Base-by-base conservation (phyloP, 1,140 invertebrate species). In the Bombyx mandarina region DNA sequence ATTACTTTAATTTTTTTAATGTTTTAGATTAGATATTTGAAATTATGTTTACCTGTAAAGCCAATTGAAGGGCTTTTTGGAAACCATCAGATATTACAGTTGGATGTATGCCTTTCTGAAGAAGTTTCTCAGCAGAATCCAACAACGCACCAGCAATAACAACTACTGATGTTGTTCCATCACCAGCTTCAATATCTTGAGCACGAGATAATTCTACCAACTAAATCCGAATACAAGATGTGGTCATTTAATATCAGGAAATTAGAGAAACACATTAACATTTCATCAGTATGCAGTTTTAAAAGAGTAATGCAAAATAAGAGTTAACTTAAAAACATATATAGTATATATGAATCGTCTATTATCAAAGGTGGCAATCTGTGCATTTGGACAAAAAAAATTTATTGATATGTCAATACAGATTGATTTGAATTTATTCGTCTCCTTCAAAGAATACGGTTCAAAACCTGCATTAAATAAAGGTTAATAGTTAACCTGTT, bases 151-250 rank as follows among this genome's bases (percentile, higher is more conserved):
- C 99, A 69, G 97, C 97, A 74, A 99, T 92, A 22, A 99, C 95
- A 45, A 98, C 97, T 56, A 99, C 98, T 50, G 96, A 97, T 3
- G 98, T 99, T 22, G 99, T 99, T 52, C 99, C 99, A 91, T 99
- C 99, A 56, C 99, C 99, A 73, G 99, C 99, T 89, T 99, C 98
- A 70, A 98, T 93, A 89, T 99, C 98, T 90, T 99, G 99, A 42
- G 98, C 98, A 77, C 98, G 96, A 1, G 98, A 99, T 59, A 99
- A 89, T 86, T 99, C 98, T 4, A 99, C 98, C 66, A 99, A 89
- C 96, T 97, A 22, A 18, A 49, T n/a, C 4, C 22, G 0, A 49
- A 4, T 8, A 46, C 8, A 46, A 9, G 2, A 9, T 4, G 6
- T 9, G n/a, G n/a, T 46, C 2, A 46, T 9, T 46, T 46, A 46